Conservation (phyloP, 2,888 invertebrate genomes). For the Theodoxus fluviatilis region DNA sequence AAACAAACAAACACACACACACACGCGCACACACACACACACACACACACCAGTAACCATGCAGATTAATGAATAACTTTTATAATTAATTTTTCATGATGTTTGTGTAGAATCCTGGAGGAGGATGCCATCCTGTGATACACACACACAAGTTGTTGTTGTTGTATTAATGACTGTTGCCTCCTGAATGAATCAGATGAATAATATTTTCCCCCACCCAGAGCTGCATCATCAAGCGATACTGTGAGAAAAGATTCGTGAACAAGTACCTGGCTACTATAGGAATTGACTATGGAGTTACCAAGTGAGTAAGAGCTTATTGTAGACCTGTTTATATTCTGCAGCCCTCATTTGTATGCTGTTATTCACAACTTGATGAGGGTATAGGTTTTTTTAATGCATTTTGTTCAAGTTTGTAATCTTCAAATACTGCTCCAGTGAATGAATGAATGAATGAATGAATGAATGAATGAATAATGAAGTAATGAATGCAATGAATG, state of each 20-base stretch:
- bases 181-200: too few species aligned
- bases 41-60: background rate
- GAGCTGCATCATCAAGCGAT: conserved; percentile 66
- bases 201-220: conserved; percentile 40
- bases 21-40: background rate
- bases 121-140: too few species aligned
- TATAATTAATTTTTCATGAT: background rate
- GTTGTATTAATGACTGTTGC: background rate
- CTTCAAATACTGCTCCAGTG: too few species aligned
- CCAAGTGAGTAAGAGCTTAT: conserved; percentile 54
- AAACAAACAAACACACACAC: conserved; percentile 8
- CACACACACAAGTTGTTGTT: background rate
- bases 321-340: background rate
- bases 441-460: too few species aligned
- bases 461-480: too few species aligned
- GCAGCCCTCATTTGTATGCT: background rate
- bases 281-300: conserved; percentile 68
- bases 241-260: conserved; percentile 68
- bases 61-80: background rate
- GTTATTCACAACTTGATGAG: too few species aligned
- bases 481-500: too few species aligned
- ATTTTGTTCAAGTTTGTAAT: too few species aligned
- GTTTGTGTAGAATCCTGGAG: background rate
- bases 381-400: too few species aligned
- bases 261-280: conserved; percentile 67